Evolutionary conservation across 2,113 vertebrate species (phyloP).

Genomic region (Phoenicopterus ruber): DNA sequence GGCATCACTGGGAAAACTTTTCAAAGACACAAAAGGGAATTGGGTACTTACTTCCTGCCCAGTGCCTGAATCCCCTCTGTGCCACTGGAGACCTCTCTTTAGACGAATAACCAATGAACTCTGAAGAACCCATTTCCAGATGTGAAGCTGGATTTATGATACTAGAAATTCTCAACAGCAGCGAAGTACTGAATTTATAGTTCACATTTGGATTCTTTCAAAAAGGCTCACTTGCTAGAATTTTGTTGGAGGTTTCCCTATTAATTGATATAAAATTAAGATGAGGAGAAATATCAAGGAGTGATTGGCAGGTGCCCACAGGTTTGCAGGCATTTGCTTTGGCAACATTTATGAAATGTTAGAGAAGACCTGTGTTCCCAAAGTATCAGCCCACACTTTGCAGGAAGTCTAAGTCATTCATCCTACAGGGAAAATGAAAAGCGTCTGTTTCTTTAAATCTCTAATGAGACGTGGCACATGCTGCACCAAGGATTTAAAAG

Average conservation of each 20-base stretch:
- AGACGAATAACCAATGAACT: neutral
- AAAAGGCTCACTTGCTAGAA: neutral
- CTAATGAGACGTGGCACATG: neutral
- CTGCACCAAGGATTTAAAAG: neutral
- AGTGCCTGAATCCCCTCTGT: neutral
- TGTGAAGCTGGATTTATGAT: neutral
- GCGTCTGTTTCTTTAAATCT: neutral
- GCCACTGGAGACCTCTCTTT: neutral
- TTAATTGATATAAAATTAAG: neutral
- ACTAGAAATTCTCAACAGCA: neutral
- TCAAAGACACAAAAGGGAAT: neutral
- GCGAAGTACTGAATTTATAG: neutral
- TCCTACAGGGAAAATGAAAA: constrained; percentile 11
- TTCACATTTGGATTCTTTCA: neutral
- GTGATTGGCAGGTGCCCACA: neutral
- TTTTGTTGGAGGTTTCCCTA: neutral
- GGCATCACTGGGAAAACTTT: neutral
- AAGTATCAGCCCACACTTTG: neutral
- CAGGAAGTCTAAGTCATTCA: neutral
- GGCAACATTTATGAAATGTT: neutral
- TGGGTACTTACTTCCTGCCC: neutral
- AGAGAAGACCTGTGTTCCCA: neutral
- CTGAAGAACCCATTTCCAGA: constrained; percentile 10
- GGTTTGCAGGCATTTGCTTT: neutral
- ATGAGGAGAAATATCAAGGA: neutral